Evolutionary conservation across 2,888 invertebrate species (phyloP), one percentile per base, ranked within the genome.

Genomic region (Philopedon plagiatum): DNA sequence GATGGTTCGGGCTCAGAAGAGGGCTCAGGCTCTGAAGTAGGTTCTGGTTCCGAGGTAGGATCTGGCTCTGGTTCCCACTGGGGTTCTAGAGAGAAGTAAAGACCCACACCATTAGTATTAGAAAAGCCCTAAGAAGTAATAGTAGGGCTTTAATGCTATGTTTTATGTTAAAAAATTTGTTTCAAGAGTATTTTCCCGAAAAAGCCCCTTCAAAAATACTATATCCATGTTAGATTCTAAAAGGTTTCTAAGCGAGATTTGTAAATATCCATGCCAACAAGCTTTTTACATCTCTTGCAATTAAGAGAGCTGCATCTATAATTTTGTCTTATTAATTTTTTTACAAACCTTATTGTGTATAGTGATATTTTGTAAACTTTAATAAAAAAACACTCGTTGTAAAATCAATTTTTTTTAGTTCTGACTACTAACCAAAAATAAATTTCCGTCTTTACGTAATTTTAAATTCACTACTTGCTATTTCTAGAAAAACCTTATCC

Each of bases 21-120:
- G 1, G 85, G 81, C 76, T 84, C 82, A 3, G 86, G 82, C 79
- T 85, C 83, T 1, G 87, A 82, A 65, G 86, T 86, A 0, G 89
- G 85, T 78, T 87, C 76, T 18, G 79, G 79, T 72, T 77, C 76
- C 37, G 77, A 62, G 15, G 83, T 80, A 77, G 78, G 81, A 70
- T 87, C 86, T 0, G 84, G 81, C 75, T 85, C 84, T 34, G 75
- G 68, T 63, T 76, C 66, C 46, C 57, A 32, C 15, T 58, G 63
- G n/a, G 46, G 19, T 57, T 72, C 72, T 72, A 82, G 74, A 82
- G 76, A 80, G 77, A 79, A 76, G 77, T 76, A 79, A 78, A 80
- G 75, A 82, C 81, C 82, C 76, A 78, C 82, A 83, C 83, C 81
- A 76, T 80, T 81, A 80, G 76, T 79, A 68, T 34, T 44, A 65